Base-by-base conservation (phyloP, 2,888 invertebrate genomes). In the Axea sp. region DNA sequence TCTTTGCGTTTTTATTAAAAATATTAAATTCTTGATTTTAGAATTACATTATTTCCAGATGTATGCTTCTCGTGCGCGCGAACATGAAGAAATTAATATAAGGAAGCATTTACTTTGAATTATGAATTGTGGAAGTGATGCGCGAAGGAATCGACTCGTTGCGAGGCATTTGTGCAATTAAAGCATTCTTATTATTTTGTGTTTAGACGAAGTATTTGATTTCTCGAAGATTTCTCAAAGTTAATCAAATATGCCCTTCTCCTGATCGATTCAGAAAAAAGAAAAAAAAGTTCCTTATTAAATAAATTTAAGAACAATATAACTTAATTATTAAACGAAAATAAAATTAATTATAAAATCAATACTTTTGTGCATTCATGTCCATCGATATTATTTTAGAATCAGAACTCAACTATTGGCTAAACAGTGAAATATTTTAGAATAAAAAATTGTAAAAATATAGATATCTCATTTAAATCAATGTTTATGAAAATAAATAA, bases 81-180 rank as follows among this genome's bases (percentile, higher is more conserved):
- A 22, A 35, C 35, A 24, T 12, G 22, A 6, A 1, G 14, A 30
- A 49, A 37, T 45, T 26, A 26, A 62, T 41, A 11, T 9, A 64
- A 51, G 64, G 64, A 64, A 64, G 64, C 64, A 60, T 57, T 24
- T 26, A 57, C 7, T 59, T 28, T 22, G 17, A n/a, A n/a, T n/a
- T 9, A 37, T 15, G 22, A 62, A 30, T 47, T 28, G 19, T 41
- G 62, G 62, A 62, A 62, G 62, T 49, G 8, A 28, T 33, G 24
- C 30, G 24, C 31, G 39, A 57, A 30, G 4, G 6, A 14, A 5
- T 49, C 24, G 7, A 37, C 30, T 19, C 60, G 19, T 33, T 37
- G 41, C 31, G 62, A 49, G 24, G 39, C 30, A 49, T n/a, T 49
- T 41, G 49, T 41, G 49, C 41, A 49, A 47, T 60, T 6, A n/a